phyloP scores from a whole-genome alignment of 2,797 vertebrate species.

The Falco cherrug region DNA sequence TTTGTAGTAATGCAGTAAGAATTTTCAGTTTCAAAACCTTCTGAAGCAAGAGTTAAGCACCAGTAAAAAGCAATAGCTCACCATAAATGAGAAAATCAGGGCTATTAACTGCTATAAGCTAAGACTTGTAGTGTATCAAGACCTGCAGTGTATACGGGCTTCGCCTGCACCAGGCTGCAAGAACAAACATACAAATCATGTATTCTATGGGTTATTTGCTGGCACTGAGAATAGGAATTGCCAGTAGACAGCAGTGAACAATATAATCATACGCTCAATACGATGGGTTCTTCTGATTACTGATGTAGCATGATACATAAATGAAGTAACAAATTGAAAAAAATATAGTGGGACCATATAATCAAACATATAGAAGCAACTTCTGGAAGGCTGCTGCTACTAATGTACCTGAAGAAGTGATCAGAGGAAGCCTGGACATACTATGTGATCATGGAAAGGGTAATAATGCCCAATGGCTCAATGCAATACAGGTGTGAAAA shows the following conservation, averaged over 20 bases:
- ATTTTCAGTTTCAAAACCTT: neutral
- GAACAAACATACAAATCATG: neutral
- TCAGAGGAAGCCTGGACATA: neutral
- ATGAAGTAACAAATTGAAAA: neutral
- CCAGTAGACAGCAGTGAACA: neutral
- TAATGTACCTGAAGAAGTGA: neutral
- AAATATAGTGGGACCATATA: neutral
- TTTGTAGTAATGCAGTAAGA: neutral
- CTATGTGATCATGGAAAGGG: neutral
- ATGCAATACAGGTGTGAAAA: neutral
- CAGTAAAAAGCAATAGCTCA: neutral
- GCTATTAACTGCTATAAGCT: neutral
- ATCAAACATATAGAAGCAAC: neutral
- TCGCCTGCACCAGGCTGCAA: neutral
- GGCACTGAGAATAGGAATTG: neutral
- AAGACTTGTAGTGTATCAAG: neutral
- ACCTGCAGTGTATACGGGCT: neutral
- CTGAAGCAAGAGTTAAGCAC: neutral
- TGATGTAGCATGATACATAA: neutral
- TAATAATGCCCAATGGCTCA: neutral
- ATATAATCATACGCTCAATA: neutral
- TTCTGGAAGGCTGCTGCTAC: neutral
- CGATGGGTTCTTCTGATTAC: neutral
- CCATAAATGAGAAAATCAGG: neutral
- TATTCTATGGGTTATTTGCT: neutral